These are phyloP conservation scores for Tolypeutes matacus DNA, from an alignment of 2,797 vertebrate genomes.

Conservation along the genomic window DNA sequence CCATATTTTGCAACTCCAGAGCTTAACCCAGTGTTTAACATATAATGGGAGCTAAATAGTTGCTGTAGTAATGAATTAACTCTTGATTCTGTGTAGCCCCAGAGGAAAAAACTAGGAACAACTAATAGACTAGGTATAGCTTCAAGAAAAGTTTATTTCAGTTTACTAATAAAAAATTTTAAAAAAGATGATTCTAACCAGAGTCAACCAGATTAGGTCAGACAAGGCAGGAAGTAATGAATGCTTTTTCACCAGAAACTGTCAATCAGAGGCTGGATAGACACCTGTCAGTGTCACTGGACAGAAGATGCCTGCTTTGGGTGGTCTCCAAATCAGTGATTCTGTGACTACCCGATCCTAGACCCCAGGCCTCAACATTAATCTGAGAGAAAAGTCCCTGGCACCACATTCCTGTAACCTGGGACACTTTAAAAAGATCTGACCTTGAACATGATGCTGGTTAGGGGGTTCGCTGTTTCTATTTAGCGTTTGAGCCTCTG, in stretches of 20 bases:
- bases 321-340: constrained; percentile 57
- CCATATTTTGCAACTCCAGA: not conserved
- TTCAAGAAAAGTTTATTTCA: constrained; percentile 15
- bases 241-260: constrained; percentile 15
- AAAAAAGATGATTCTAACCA: not conserved
- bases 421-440: constrained; percentile 43
- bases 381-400: constrained; percentile 70
- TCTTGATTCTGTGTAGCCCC: not conserved
- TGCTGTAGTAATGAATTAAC: not conserved
- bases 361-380: not conserved
- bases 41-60: not conserved
- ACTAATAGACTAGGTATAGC: not conserved
- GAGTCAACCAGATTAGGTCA: not conserved
- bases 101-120: not conserved
- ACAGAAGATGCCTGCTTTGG: constrained; percentile 42
- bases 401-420: constrained; percentile 79
- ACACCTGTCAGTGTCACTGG: constrained; percentile 1
- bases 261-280: constrained; percentile 15
- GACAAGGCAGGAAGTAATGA: not conserved
- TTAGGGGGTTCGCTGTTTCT: not conserved
- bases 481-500: not conserved
- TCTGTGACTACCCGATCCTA: not conserved
- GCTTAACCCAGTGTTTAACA: not conserved
- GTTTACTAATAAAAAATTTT: not conserved
- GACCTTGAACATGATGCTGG: not conserved